Evolutionary conservation across 2,888 invertebrate species (phyloP).

Genomic region (Tricholauxania praeusta): DNA sequence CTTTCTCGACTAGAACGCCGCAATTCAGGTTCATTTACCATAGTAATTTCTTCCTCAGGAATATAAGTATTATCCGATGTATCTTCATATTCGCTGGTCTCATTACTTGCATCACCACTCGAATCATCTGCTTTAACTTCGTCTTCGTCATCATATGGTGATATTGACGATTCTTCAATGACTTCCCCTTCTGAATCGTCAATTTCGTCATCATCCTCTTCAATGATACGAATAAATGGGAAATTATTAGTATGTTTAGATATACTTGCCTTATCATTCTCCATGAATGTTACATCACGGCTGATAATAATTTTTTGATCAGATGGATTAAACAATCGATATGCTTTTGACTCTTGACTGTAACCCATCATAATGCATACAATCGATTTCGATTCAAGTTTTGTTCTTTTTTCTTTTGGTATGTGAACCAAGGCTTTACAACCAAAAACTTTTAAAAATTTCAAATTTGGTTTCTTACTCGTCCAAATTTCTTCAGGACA

Average conservation of each 20-base stretch:
- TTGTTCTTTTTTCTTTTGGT: too few relatives aligned
- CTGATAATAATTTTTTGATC: constrained; percentile 27
- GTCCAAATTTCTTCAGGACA: constrained; percentile 45
- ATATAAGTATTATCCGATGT: neutral
- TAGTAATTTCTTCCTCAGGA: neutral
- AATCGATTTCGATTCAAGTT: too few relatives aligned
- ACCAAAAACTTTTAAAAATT: constrained; percentile 44
- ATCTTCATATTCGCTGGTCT: constrained; percentile 5
- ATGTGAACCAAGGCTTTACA: constrained; percentile 46
- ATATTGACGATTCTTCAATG: neutral
- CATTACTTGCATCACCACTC: neutral
- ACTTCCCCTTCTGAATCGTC: neutral
- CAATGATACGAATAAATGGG: too few relatives aligned
- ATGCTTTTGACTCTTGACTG: constrained; percentile 38
- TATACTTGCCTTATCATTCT: neutral
- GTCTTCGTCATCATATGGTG: neutral
- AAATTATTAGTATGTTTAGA: too few relatives aligned
- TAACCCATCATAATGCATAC: constrained; percentile 46
- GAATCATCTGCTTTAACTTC: too few relatives aligned
- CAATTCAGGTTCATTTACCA: too few relatives aligned
- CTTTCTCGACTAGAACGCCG: too few relatives aligned
- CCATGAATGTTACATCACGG: neutral
- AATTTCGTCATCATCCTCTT: neutral
- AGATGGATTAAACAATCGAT: constrained; percentile 33
- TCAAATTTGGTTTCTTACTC: constrained; percentile 40